Evolutionary conservation across 2,113 vertebrate genomes (phyloP).

Genomic region (Brachyistius frenatus): DNA sequence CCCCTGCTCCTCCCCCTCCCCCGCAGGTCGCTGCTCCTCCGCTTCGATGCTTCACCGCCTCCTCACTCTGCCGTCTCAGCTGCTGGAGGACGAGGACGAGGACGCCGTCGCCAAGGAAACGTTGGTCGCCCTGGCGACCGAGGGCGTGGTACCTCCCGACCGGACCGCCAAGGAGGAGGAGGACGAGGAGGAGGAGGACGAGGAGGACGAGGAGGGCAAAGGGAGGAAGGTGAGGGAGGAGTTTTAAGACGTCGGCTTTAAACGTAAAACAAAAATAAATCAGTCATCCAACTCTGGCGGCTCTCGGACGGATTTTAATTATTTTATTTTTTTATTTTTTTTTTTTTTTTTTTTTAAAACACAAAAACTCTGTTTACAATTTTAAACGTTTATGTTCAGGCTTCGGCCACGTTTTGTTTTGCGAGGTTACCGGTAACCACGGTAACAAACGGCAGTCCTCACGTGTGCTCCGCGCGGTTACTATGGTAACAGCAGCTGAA

Average conservation of each 20-base stretch:
- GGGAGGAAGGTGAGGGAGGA: constrained; percentile 60
- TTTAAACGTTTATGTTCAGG: too few species aligned
- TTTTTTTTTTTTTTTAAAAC: too few species aligned
- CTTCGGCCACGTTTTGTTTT: too few species aligned
- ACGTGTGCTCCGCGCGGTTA: too few species aligned
- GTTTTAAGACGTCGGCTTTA: background rate
- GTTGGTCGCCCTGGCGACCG: constrained; percentile 12
- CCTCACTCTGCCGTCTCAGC: constrained; percentile 84
- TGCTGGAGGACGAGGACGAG: constrained; percentile 75
- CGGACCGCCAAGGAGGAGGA: constrained; percentile 35
- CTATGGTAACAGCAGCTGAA: too few species aligned
- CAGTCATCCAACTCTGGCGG: too few species aligned
- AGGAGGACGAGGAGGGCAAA: constrained; percentile 56
- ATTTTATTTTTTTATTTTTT: too few species aligned
- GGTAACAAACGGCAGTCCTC: too few species aligned
- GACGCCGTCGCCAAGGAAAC: constrained; percentile 59
- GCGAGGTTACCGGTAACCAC: too few species aligned
- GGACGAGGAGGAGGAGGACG: constrained; percentile 56
- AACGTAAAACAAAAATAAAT: too few species aligned
- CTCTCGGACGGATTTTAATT: too few species aligned
- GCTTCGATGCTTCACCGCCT: constrained; percentile 86
- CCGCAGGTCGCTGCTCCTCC: constrained; percentile 61
- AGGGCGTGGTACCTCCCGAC: background rate
- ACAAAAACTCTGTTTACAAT: too few species aligned
- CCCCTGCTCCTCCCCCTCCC: background rate